These are phyloP conservation scores for Agapornis canus DNA, from an alignment of 2,797 vertebrate species.

Conservation along the genomic window DNA sequence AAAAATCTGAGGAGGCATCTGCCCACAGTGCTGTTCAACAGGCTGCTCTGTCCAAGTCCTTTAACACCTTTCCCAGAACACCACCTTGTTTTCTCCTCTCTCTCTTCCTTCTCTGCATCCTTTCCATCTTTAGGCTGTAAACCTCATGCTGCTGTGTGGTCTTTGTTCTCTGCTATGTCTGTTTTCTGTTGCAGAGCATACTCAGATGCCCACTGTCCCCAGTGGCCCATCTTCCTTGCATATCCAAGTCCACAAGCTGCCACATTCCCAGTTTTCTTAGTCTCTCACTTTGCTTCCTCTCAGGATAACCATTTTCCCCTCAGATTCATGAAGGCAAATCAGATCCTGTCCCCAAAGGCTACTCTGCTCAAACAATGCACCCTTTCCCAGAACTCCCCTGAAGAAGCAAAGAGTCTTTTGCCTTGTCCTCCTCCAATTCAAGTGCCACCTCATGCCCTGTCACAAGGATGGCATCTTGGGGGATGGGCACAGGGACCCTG, in stretches of 20 bases:
- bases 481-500: background rate
- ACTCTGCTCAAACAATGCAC: background rate
- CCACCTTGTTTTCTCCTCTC: background rate
- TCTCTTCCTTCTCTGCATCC: background rate
- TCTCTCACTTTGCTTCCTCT: background rate
- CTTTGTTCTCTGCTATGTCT: background rate
- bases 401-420: background rate
- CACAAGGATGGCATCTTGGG: background rate
- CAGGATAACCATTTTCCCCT: background rate
- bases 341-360: background rate
- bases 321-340: background rate
- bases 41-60: background rate
- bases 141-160: background rate
- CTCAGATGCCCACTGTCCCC: background rate
- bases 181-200: background rate
- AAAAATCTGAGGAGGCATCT: background rate
- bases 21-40: accelerated
- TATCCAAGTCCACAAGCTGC: accelerated
- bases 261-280: background rate
- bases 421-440: background rate
- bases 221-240: background rate
- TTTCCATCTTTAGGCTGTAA: background rate
- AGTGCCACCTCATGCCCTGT: background rate
- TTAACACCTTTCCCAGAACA: background rate
- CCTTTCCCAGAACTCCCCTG: background rate